These are phyloP conservation scores for Gallinago solitaria DNA, from an alignment of 2,797 vertebrate genomes.

Conservation along the genomic window DNA sequence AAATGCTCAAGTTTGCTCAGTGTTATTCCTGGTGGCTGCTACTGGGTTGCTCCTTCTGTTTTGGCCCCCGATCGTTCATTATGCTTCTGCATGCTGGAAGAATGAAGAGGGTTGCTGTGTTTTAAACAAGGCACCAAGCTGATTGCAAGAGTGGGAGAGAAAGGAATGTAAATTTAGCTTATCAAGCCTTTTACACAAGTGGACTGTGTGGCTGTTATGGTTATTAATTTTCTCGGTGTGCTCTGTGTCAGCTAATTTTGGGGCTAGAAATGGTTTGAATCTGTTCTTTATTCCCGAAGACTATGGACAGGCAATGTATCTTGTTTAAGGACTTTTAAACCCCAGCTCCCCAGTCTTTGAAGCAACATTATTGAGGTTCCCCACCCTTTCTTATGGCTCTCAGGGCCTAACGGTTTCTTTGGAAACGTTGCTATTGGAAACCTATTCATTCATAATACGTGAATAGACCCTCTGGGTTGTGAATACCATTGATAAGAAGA, in stretches of 20 bases:
- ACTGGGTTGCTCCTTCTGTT: slow-evolving; percentile 5
- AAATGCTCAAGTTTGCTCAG: slow-evolving; percentile 46
- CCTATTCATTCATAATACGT: slow-evolving; percentile 76
- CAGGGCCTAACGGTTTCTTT: slow-evolving; percentile 38
- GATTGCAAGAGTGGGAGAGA: slow-evolving; percentile 57
- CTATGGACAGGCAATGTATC: neutral
- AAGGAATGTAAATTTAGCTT: slow-evolving; percentile 44
- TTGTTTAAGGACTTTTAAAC: slow-evolving; percentile 43
- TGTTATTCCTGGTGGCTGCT: slow-evolving; percentile 55
- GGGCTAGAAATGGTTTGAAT: neutral
- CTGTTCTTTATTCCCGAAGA: neutral
- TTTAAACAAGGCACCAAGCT: slow-evolving; percentile 62
- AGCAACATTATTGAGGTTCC: slow-evolving; percentile 39
- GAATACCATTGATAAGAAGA: slow-evolving; percentile 61
- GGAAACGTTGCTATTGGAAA: slow-evolving; percentile 77
- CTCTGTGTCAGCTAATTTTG: neutral
- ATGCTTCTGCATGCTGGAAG: slow-evolving; percentile 52
- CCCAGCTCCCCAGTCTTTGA: neutral
- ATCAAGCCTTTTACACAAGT: slow-evolving; percentile 35
- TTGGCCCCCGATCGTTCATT: neutral
- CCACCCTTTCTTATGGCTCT: slow-evolving; percentile 50
- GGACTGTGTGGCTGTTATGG: neutral
- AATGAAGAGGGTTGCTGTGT: slow-evolving; percentile 45
- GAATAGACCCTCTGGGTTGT: slow-evolving; percentile 69
- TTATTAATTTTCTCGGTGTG: slow-evolving; percentile 18